Evolutionary conservation across 1,140 invertebrate genomes (phyloP).

Genomic region (Gryon sp.): DNA sequence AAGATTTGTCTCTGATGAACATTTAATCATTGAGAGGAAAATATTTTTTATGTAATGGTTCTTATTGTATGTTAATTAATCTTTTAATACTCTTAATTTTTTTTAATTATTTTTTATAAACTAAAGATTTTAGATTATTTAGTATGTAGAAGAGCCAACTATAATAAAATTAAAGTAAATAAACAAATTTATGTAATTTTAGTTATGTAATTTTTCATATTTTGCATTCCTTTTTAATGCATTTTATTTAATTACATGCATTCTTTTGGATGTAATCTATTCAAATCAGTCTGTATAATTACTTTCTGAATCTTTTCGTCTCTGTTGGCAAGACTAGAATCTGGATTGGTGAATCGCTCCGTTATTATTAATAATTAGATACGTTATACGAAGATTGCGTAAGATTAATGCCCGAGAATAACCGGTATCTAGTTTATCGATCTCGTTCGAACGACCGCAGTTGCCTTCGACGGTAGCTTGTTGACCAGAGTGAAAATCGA

Average conservation of each 20-base stretch:
- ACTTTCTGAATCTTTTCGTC: constrained; percentile 56
- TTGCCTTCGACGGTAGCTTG: constrained; percentile 63
- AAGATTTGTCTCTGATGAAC: too few species aligned
- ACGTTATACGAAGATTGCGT: constrained; percentile 69
- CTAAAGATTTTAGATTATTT: too few species aligned
- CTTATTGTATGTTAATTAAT: too few species aligned
- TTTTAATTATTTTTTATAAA: too few species aligned
- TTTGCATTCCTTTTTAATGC: background rate
- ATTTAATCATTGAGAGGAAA: too few species aligned
- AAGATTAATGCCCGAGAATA: constrained; percentile 73
- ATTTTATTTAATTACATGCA: constrained; percentile 42
- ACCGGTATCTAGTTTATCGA: constrained; percentile 71
- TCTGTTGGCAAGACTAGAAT: constrained; percentile 54
- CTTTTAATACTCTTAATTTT: too few species aligned
- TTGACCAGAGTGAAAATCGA: constrained; percentile 63
- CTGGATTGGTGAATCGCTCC: constrained; percentile 60
- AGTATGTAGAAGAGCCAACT: too few species aligned
- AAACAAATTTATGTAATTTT: too few species aligned
- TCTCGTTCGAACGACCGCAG: constrained; percentile 64
- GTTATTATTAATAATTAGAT: constrained; percentile 71
- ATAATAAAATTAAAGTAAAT: too few species aligned
- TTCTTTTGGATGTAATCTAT: constrained; percentile 61
- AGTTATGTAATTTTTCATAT: too few species aligned
- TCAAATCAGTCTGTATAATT: constrained; percentile 59
- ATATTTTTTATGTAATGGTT: too few species aligned